Percentiles rank a stretch among this genome's conserved stretches.
Evolutionary conservation across 2,113 vertebrate species (phyloP).

Genomic region (Poecilia latipinna): DNA sequence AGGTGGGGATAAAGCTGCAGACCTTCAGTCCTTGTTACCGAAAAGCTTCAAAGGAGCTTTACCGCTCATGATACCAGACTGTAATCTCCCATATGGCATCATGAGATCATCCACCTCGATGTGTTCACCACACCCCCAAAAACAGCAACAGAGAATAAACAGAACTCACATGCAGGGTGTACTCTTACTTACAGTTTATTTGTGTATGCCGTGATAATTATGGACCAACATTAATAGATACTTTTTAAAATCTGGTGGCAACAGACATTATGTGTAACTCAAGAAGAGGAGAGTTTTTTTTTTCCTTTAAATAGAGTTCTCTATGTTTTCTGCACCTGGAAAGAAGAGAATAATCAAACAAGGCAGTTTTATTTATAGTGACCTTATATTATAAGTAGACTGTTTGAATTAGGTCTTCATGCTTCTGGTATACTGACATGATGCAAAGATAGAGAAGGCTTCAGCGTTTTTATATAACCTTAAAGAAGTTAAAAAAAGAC

Average conservation of each 20-base stretch:
- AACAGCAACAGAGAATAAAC: slow-evolving; percentile 34
- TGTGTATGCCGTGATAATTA: not conserved
- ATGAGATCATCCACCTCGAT: slow-evolving; percentile 58
- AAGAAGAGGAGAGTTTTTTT: not conserved
- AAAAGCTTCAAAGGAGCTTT: slow-evolving; percentile 71
- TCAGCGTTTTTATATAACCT: no score
- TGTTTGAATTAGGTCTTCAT: not conserved
- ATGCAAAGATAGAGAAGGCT: not conserved
- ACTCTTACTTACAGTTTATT: slow-evolving; percentile 14
- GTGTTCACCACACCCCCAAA: not conserved
- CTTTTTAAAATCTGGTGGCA: not conserved
- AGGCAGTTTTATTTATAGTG: not conserved
- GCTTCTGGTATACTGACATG: not conserved
- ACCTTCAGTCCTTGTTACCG: slow-evolving; percentile 50
- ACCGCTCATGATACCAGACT: slow-evolving; percentile 61
- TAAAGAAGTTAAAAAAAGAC: no score
- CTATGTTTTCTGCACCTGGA: not conserved
- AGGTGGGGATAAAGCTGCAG: slow-evolving; percentile 52
- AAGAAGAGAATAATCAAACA: not conserved
- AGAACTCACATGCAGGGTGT: slow-evolving; percentile 35
- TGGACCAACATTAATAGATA: not conserved
- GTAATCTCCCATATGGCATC: slow-evolving; percentile 76
- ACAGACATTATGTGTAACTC: not conserved
- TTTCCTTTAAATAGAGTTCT: no score
- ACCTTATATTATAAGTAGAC: not conserved